A percentile compares a stretch with the other conserved stretches of the same genome.
Conservation (phyloP, 2,113 vertebrate genomes). For the Pica pica region DNA sequence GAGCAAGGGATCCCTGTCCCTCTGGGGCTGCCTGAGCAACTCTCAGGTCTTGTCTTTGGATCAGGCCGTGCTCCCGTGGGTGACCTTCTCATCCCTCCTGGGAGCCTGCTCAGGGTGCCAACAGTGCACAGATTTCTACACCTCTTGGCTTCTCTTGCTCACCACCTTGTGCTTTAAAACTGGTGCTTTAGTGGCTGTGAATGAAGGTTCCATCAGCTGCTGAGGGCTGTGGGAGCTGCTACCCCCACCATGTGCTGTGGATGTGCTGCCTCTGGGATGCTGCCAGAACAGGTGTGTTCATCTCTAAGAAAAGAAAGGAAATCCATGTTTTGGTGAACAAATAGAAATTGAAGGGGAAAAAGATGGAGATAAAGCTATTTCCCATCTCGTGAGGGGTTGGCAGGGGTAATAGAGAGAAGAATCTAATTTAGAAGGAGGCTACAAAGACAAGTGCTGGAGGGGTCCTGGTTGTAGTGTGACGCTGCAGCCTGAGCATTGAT, state of each 20-base stretch:
- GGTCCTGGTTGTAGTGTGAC: not conserved
- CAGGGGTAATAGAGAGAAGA: not conserved
- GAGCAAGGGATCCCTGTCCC: not conserved
- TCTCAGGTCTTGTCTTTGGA: not conserved
- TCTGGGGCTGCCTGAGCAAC: not conserved
- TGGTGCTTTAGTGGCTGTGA: not conserved
- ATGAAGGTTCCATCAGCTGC: not conserved
- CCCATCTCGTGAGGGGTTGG: not conserved
- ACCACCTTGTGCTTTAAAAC: not conserved
- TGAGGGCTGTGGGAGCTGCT: not conserved
- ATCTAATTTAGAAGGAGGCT: not conserved
- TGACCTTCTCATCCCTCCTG: accelerated
- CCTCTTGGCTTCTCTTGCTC: not conserved
- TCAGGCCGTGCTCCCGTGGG: accelerated
- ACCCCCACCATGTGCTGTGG: accelerated
- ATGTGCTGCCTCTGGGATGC: not conserved
- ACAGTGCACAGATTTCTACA: not conserved
- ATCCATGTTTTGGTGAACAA: not conserved
- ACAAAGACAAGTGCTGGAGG: not conserved
- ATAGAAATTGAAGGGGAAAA: not conserved
- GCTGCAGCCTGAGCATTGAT: not conserved
- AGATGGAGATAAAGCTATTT: not conserved
- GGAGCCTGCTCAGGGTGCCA: not conserved
- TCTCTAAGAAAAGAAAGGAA: not conserved
- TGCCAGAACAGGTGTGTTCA: not conserved